Evolutionary conservation across 2,888 invertebrate genomes (phyloP), one percentile per base, ranked within the genome.

Genomic region (Crocallis elinguaria): DNA sequence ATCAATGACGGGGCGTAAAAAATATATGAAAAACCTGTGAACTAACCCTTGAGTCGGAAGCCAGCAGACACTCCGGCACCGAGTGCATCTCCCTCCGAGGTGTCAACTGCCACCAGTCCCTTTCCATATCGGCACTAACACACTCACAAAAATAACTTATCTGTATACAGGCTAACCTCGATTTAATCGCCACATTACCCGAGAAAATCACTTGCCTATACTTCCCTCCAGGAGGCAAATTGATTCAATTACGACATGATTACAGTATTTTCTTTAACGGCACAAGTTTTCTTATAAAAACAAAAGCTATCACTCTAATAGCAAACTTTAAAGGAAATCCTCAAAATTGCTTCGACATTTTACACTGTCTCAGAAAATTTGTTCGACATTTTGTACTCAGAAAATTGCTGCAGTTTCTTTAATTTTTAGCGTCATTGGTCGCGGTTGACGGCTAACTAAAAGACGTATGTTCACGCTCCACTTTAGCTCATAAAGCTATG

Each of bases 41-140:
- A 85, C 87, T 63, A 84, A 94, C 94, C 93, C 93, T 77, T 66
- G 94, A 94, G 67, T 94, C 94, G 46, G 86, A 66, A 32, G 94
- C 90, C 2, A 93, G 92, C 58, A 94, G 82, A 67, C 93, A 89
- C 58, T 94, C 94, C 0, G 94, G 93, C 27, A 94, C 77, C 9
- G 82, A 66, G 62, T 62, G 80, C 45, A 83, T 60, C 32, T 86
- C 81, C 42, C 86, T 77, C 5, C 86, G 82, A 0, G 92, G 92
- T 11, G 86, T 85, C 64, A 92, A 74, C 57, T 89, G 87, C 92
- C 93, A 93, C 92, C 92, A 93, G 49, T 92, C 88, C 25, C 77
- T 74, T 27, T 84, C 85, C 88, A 89, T 86, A 30, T 53, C 56
- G 2, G 19, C 11, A 46, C 59, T 27, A 43, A 49, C 33, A 46